Evolutionary conservation across 2,113 vertebrate genomes (phyloP), one percentile per base, ranked within the genome.

Genomic region (Sander vitreus): DNA sequence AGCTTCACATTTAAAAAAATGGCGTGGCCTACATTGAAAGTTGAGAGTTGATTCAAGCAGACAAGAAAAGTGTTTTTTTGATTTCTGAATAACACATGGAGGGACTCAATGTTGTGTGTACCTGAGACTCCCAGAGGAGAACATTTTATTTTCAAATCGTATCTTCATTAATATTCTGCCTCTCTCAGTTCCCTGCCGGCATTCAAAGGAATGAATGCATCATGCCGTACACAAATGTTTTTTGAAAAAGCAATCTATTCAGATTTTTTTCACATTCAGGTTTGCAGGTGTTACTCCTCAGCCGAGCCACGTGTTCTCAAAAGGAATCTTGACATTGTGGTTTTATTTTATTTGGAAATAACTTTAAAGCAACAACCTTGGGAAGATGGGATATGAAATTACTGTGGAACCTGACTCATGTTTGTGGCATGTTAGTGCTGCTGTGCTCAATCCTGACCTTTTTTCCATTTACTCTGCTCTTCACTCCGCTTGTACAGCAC

Each of bases 11-110:
- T 80, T 76, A 14, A 21, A 63, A 85, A 85, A 80, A 39, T 2
- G 1, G 10, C 87, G 59, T 47, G 91, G 95, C 81, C 80, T 92
- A 84, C 96, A 96, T 95, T 86, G 89, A 92, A 92, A 74, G 30
- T 73, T 93, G 88, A 92, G 92, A 88, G 88, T 81, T 81, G 84
- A 73, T 83, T 73, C 57, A 64, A 78, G 77, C 12, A 45, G 47
- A 6, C 47, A 50, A 70, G 70, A 69, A 86, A 86, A 84, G 67
- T 62, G 83, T 87, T 90, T 91, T 85, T 91, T 84, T 86, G 88
- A 82, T 79, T 88, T 82, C 53, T 79, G 78, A 90, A 62, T 76
- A 80, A 81, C 47, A 65, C 62, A 2, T 39, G 51, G 73, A 55
- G 54, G 73, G 63, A 64, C 21, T 60, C 50, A 0, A 30, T 19